Percentiles rank a stretch among this genome's conserved stretches.
Evolutionary conservation across 2,888 invertebrate species (phyloP).

Genomic region (Hyposoter didymator): DNA sequence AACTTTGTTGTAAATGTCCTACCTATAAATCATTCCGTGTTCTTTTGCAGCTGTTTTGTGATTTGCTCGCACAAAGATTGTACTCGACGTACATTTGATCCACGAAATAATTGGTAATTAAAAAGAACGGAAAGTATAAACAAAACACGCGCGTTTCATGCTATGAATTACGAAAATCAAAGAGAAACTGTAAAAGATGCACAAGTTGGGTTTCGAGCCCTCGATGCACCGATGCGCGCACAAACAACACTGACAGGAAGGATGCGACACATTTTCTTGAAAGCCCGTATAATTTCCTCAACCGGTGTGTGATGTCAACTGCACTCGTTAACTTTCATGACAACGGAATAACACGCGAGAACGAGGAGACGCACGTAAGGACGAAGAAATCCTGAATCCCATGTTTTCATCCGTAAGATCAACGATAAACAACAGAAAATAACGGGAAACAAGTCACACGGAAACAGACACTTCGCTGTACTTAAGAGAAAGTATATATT

Average conservation of each 20-base stretch:
- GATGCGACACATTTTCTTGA: conserved; percentile 41
- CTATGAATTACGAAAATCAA: conserved; percentile 4
- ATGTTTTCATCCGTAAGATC: not conserved
- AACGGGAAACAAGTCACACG: not conserved
- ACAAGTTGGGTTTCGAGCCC: conserved; percentile 18
- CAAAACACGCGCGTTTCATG: conserved; percentile 6
- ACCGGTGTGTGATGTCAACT: not conserved
- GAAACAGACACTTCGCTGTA: conserved; percentile 3
- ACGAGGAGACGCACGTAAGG: conserved; percentile 36
- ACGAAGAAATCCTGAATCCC: conserved; percentile 33
- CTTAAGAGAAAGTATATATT: not conserved
- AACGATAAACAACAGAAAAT: conserved; percentile 14
- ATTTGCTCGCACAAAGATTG: not conserved
- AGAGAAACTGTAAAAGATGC: conserved; percentile 1
- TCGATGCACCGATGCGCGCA: conserved; percentile 16
- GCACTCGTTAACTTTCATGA: conserved; percentile 21
- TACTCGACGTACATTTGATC: not conserved
- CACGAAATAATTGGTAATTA: not conserved
- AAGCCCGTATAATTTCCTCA: conserved; percentile 3
- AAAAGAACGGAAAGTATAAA: not conserved
- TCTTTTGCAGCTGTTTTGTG: not conserved
- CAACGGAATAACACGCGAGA: conserved; percentile 24
- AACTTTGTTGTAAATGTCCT: conserved; percentile 39
- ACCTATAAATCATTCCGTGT: conserved; percentile 20
- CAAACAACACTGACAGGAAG: conserved; percentile 26